These are phyloP conservation scores for Agrotis exclamationis DNA, from an alignment of 2,888 invertebrate genomes.

Conservation along the genomic window DNA sequence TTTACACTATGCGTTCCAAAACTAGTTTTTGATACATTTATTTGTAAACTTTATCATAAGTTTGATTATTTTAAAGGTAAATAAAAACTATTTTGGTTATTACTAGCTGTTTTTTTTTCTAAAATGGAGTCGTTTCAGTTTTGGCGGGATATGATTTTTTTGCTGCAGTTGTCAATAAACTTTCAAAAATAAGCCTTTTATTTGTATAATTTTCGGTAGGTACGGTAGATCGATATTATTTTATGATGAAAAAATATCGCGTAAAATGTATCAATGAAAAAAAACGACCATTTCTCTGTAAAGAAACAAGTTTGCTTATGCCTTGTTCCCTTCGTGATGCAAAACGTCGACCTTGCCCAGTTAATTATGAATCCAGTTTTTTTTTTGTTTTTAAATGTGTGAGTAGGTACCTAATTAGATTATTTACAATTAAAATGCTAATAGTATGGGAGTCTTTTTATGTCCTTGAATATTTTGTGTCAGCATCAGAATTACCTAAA, in stretches of 20 bases:
- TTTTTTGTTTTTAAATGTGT: conserved; percentile 1
- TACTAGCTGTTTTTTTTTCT: conserved; percentile 10
- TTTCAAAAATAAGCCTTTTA: too few relatives aligned
- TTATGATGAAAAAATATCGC: too few relatives aligned
- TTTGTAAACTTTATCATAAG: conserved; percentile 39
- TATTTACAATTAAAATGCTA: conserved; percentile 20
- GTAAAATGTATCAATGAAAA: too few relatives aligned
- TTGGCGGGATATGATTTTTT: neutral
- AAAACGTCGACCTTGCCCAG: conserved; percentile 28
- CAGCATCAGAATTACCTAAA: neutral
- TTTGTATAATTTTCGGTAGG: too few relatives aligned
- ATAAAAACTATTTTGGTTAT: conserved; percentile 6
- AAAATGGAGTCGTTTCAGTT: conserved; percentile 12
- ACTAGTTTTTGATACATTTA: conserved; percentile 56
- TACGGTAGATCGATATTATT: too few relatives aligned
- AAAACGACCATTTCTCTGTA: neutral
- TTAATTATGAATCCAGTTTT: conserved; percentile 41
- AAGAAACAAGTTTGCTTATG: neutral
- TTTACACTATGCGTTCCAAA: conserved; percentile 56
- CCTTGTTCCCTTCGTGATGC: neutral
- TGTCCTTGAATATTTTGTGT: conserved; percentile 27
- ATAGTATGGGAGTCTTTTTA: conserved; percentile 29
- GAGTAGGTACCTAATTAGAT: conserved; percentile 27
- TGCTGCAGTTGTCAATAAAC: neutral
- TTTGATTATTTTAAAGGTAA: conserved; percentile 27